Evolutionary conservation across 1,140 invertebrate species (phyloP), one percentile per base, ranked within the genome.

Genomic region (Laodelphax striatellus): DNA sequence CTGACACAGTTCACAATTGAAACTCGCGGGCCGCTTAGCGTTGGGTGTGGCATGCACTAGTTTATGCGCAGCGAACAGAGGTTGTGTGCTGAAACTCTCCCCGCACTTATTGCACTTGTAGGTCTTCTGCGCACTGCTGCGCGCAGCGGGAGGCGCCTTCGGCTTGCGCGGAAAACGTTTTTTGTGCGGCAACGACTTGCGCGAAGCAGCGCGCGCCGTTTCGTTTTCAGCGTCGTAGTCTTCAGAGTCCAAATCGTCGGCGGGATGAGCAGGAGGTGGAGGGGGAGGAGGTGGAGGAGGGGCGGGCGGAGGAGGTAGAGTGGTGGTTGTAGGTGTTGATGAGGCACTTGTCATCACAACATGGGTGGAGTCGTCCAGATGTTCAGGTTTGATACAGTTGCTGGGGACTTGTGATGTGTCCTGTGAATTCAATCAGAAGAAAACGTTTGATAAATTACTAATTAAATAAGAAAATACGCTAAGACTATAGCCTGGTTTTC

Each of bases 101-200:
- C 70, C 70, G 65, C 73, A 74, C 50, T 71, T 70, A 6, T 60
- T 62, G 64, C 73, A 74, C 58, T 73, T 73, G 55, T 70, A 71
- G 57, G 66, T 65, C 61, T 72, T 73, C 6, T 67, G 28, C 61
- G 68, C 64, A 55, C 60, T 65, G 68, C 22, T 60, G 62, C 5
- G 58, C 50, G 10, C 34, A 1, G 34, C 34, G 2, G 34, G 10
- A 11, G 65, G 66, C 28, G 79, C 76, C 66, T 81, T 81, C 22
- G 83, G 68, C 65, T 82, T 83, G 55, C 76, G 74, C 0, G 81
- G 80, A 65, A 84, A 82, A 61, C 82, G 69, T 69, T 84, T 84
- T 67, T 85, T 85, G 66, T 84, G 82, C 3, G 82, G 82, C 22
- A 85, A 74, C 67, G 78, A 82, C 69, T 80, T 82, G 64, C 77